phyloP scores from a whole-genome alignment of 2,888 invertebrate species.

The Chorisops tibialis region DNA sequence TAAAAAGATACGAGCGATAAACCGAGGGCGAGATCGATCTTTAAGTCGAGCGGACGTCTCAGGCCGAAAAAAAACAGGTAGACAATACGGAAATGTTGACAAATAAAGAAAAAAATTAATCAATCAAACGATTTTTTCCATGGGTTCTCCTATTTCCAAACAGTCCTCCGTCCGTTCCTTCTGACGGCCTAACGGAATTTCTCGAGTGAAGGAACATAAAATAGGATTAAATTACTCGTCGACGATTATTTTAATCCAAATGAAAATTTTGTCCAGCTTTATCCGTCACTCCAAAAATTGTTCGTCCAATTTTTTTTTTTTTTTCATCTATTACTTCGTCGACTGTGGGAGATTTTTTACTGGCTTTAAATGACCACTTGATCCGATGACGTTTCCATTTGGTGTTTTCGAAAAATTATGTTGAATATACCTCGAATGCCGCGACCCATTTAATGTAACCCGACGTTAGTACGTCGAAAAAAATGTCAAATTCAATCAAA shows the following conservation, averaged over 20 bases:
- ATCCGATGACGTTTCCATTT: constrained; percentile 20
- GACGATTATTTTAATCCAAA: constrained; percentile 32
- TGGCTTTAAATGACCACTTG: constrained; percentile 19
- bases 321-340: background rate
- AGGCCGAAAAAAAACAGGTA: background rate
- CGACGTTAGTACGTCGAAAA: background rate
- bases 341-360: constrained; percentile 1
- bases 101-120: constrained; percentile 14
- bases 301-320: constrained; percentile 8
- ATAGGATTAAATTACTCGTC: constrained; percentile 33
- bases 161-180: background rate
- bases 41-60: background rate
- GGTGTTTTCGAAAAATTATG: constrained; percentile 1
- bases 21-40: constrained; percentile 14
- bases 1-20: constrained; percentile 26
- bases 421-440: no score
- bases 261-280: constrained; percentile 31
- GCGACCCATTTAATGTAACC: background rate
- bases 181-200: constrained; percentile 26
- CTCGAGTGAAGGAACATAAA: constrained; percentile 25
- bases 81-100: constrained; percentile 2
- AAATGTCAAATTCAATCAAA: constrained; percentile 32
- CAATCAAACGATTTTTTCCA: background rate
- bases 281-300: constrained; percentile 15
- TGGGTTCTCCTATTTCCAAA: background rate